These are phyloP conservation scores for Lasiurus cinereus DNA, from an alignment of 2,113 vertebrate species.

Conservation along the genomic window DNA sequence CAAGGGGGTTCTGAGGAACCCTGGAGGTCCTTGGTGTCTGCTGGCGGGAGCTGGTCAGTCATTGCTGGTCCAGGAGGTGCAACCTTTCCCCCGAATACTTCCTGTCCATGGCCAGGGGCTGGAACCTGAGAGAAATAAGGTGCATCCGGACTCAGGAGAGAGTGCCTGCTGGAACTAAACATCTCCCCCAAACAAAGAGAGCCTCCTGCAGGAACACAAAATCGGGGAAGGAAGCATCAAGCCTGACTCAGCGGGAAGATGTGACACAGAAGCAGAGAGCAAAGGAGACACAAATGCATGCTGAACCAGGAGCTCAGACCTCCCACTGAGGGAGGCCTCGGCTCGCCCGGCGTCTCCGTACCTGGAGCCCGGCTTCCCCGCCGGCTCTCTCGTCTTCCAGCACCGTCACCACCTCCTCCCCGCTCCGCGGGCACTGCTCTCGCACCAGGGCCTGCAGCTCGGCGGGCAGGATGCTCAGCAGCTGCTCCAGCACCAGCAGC, in stretches of 20 bases:
- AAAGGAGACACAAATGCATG: not conserved
- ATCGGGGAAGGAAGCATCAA: not conserved
- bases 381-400: conserved; percentile 46
- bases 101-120: not conserved
- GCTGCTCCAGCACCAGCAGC: conserved; percentile 50
- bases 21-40: not conserved
- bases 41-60: not conserved
- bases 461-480: conserved; percentile 47
- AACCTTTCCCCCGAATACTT: conserved; percentile 15
- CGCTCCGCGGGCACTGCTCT: not conserved
- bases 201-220: not conserved
- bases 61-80: not conserved
- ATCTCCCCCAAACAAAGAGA: not conserved
- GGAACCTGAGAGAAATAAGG: conserved; percentile 59
- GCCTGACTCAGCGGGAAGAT: not conserved
- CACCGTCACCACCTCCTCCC: conserved; percentile 35
- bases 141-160: not conserved
- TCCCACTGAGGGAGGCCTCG: not conserved
- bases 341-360: not conserved
- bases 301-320: not conserved
- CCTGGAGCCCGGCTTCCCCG: conserved; percentile 13
- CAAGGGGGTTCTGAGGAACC: not conserved
- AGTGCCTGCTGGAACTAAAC: not conserved
- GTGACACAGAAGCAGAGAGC: not conserved
- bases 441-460: conserved; percentile 24